A percentile compares a stretch with the other conserved stretches of the same genome.
Evolutionary conservation across 37 sponge, comb jelly and placozoan species (phyloP).

Genomic region (Eunapius fragilis): DNA sequence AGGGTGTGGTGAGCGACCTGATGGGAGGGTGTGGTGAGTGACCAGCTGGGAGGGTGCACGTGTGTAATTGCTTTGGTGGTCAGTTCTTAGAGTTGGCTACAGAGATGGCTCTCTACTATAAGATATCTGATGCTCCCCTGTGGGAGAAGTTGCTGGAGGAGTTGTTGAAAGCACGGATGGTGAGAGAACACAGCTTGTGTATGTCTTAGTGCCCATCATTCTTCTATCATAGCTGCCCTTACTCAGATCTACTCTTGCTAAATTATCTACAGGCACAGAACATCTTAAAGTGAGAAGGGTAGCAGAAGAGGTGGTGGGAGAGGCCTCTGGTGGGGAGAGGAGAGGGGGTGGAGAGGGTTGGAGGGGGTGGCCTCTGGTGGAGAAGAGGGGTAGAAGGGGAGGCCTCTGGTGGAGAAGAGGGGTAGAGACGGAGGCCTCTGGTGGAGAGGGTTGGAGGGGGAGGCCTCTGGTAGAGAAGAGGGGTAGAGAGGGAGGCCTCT

Average conservation of each 20-base stretch:
- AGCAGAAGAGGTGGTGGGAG: too few species aligned
- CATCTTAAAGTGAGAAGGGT: slow-evolving; percentile 4
- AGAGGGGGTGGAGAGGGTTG: too few species aligned
- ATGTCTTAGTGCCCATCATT: neutral
- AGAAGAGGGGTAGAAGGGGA: too few species aligned
- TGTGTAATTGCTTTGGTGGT: neutral
- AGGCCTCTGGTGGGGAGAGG: too few species aligned
- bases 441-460: too few species aligned
- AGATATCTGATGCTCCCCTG: slow-evolving; percentile 2
- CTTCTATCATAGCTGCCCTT: slow-evolving; percentile 7
- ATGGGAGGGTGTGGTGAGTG: neutral
- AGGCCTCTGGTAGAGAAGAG: too few species aligned
- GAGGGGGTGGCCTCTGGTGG: too few species aligned
- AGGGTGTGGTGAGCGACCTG: too few species aligned
- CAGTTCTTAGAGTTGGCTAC: slow-evolving; percentile 35
- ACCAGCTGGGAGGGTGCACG: too few species aligned
- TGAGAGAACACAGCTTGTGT: neutral
- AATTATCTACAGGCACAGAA: neutral
- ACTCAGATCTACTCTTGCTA: slow-evolving; percentile 13
- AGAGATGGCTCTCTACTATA: slow-evolving; percentile 31
- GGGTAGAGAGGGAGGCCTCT: too few species aligned
- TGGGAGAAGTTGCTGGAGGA: slow-evolving; percentile 25
- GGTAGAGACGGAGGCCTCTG: too few species aligned
- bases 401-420: too few species aligned
- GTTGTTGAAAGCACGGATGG: slow-evolving; percentile 31